phyloP scores from a whole-genome alignment of 1,140 invertebrate genomes.

The Augochlora pura region DNA sequence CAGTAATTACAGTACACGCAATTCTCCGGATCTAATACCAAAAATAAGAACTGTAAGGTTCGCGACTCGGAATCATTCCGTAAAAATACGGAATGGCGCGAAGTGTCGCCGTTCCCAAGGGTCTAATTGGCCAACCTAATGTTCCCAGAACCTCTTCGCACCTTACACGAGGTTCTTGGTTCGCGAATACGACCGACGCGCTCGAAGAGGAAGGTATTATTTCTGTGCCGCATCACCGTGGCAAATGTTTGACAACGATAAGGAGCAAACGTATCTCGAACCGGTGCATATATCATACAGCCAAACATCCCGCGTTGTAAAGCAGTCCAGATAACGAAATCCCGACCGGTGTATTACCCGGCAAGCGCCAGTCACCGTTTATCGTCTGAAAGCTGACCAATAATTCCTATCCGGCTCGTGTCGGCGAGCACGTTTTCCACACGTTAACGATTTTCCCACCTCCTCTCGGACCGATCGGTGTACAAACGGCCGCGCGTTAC shows the following conservation, averaged over 20 bases:
- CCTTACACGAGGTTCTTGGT: neutral
- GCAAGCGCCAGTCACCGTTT: conserved; percentile 40
- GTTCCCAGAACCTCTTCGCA: neutral
- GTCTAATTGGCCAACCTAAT: too few relatives aligned
- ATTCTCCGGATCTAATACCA: too few relatives aligned
- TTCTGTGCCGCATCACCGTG: neutral
- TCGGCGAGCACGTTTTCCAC: conserved; percentile 6
- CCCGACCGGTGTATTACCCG: conserved; percentile 8
- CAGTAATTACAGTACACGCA: too few relatives aligned
- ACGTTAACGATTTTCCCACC: neutral
- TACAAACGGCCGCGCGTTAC: neutral
- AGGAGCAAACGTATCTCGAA: conserved; percentile 32
- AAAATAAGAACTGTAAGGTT: too few relatives aligned
- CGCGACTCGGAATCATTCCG: too few relatives aligned
- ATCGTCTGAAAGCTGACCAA: conserved; percentile 18
- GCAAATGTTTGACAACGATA: conserved; percentile 56
- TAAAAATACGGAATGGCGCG: too few relatives aligned
- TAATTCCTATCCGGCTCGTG: conserved; percentile 8
- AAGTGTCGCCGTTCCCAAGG: too few relatives aligned
- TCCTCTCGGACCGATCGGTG: neutral
- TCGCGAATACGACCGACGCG: neutral
- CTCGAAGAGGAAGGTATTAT: conserved; percentile 1
- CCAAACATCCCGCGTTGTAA: conserved; percentile 38
- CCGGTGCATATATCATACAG: conserved; percentile 35
- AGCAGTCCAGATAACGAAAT: conserved; percentile 57